Evolutionary conservation across 2,113 vertebrate species (phyloP).

Genomic region (Progne subis): DNA sequence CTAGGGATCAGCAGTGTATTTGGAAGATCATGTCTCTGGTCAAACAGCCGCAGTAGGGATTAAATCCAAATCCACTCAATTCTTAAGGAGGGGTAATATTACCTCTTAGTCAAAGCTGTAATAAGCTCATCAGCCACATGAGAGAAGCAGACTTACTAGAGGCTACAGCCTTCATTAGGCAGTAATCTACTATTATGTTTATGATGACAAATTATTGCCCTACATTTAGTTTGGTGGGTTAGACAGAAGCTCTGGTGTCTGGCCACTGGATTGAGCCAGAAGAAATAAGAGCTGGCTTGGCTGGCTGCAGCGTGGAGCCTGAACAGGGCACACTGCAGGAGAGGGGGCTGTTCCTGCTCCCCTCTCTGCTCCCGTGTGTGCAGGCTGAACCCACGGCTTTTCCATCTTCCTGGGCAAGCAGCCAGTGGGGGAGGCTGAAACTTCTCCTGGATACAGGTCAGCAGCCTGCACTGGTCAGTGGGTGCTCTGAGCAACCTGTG

Average conservation of each 20-base stretch:
- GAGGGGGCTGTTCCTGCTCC: not conserved
- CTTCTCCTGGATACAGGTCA: not conserved
- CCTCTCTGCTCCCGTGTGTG: accelerated
- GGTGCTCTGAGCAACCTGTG: not conserved
- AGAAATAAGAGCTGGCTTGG: not conserved
- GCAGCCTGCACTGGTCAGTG: not conserved
- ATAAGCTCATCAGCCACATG: slow-evolving; percentile 36
- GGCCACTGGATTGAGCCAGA: not conserved
- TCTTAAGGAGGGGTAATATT: slow-evolving; percentile 44
- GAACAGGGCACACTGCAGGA: not conserved
- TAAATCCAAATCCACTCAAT: slow-evolving; percentile 35
- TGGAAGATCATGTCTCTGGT: not conserved
- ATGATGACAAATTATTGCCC: not conserved
- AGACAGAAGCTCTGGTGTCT: not conserved
- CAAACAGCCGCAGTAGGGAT: not conserved
- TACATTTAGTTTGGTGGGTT: not conserved
- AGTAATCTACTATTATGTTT: not conserved
- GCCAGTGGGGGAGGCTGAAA: not conserved
- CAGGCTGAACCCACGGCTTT: not conserved
- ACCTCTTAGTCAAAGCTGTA: slow-evolving; percentile 43
- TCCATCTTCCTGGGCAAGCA: not conserved
- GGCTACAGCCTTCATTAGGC: not conserved
- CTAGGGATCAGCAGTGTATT: not conserved
- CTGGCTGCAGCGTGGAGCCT: not conserved
- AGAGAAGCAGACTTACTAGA: not conserved